Evolutionary conservation across 2,888 invertebrate species (phyloP), one percentile per base, ranked within the genome.

Genomic region (Melipona bicolor): DNA sequence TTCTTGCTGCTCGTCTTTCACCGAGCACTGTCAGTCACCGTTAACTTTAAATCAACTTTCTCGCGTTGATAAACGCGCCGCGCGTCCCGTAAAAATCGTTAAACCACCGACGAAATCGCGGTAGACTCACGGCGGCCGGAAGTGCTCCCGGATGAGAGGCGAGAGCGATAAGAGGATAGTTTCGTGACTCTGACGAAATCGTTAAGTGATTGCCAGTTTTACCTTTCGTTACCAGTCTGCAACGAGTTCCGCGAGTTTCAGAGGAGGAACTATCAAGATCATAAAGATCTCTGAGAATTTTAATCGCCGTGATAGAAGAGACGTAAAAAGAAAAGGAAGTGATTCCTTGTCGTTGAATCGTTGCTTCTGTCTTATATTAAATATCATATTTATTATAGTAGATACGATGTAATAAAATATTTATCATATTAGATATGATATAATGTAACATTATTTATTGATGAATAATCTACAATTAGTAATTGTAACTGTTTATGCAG

Each of bases 11-110:
- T 4, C 17, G 21, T 36, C n/a, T 21, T 65, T 49, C n/a, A 64
- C 19, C 43, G 32, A 17, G 13, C 36, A 27, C 72, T 69, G 87
- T 68, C 87, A 86, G 84, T 89, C 84, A 87, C 62, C 77, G 72
- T 88, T 88, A 89, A 88, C 79, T 89, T 83, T 79, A 82, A 87
- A 87, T 89, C 89, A 85, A 89, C 81, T 81, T 81, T 83, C 81
- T 75, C 81, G 76, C 62, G 65, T 73, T 77, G 80, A 86, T 87
- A 78, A 89, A 89, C 77, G 73, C 67, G 73, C 67, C 70, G 78
- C 36, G n/a, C 15, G 24, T 24, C 62, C 68, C 32, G 80, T 85
- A 77, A 83, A 78, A 74, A 79, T 84, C 43, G 68, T 75, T 62
- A 50, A 56, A 61, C 67, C 54, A 9, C 19, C n/a, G 19, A 27